Evolutionary conservation across 1,140 invertebrate genomes (phyloP), one percentile per base, ranked within the genome.

Genomic region (Saxidomus purpurata): DNA sequence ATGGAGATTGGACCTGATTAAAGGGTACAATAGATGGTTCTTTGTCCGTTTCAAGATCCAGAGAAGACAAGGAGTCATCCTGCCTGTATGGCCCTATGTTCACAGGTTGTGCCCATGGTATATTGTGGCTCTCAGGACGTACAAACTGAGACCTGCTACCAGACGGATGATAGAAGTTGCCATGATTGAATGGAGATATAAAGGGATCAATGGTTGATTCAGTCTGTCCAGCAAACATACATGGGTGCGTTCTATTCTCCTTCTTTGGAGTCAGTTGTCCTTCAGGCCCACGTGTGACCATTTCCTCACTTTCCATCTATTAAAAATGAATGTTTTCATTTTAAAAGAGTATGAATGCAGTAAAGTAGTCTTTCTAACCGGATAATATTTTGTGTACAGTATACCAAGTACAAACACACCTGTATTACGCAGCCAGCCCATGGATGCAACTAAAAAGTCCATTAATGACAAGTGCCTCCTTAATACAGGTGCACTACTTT

Each of bases 1-100:
- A 22, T 28, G 74, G 40, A 47, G 74, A 77, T 25, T 8, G 28
- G 31, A 79, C 47, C 34, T 79, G 47, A 34, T 28, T 52, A 55
- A 79, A 79, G 15, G 80, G 61, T 15, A 6, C 13, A 9, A 82
- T 63, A 47, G 80, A 82, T 61, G 61, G 61, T 43, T 82, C 80
- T 47, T 38, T 55, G 28, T 82, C 80, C 80, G 67, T 82, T n/a
- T 82, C 80, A 67, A 82, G 80, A 31, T 82, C 80, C 19, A 40
- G 1, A n/a, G 80, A 82, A 43, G 80, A 82, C 80, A 82, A 11
- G 11, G 76, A 79, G 31, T 52, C 36, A 4, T 49, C 76, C 1
- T 52, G 28, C 15, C 47, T 79, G 43, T 49, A 79, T 8, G 1
- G 19, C 0, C 76, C 76, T 25, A 43, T 43, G 28, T 79, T 31